Percentiles rank a stretch among this genome's conserved stretches.
Conservation (phyloP, 2,888 invertebrate genomes). For the Chaetoderma sp. region DNA sequence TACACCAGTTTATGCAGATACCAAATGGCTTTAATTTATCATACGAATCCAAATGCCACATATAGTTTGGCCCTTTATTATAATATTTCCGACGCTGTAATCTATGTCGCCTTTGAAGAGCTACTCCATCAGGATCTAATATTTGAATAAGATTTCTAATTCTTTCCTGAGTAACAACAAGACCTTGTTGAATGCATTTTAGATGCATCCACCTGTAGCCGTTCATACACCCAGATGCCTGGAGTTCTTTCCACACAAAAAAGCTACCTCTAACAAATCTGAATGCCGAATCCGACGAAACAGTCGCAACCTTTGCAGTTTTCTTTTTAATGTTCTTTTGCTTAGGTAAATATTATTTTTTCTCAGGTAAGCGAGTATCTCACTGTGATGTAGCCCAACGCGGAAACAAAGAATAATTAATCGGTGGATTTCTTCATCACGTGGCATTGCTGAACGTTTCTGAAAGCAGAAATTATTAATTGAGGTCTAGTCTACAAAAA, state of each 20-base stretch:
- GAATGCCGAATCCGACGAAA: background rate
- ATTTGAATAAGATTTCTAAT: background rate
- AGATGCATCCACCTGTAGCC: background rate
- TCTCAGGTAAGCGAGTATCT: too few relatives aligned
- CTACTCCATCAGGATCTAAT: background rate
- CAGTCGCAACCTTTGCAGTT: background rate
- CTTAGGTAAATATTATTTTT: too few relatives aligned
- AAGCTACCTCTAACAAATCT: background rate
- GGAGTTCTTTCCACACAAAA: background rate
- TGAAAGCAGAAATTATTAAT: too few relatives aligned
- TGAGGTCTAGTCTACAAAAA: too few relatives aligned
- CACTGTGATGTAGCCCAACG: too few relatives aligned
- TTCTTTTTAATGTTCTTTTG: background rate
- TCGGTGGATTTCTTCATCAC: too few relatives aligned
- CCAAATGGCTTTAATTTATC: too few relatives aligned
- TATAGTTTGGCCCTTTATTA: background rate
- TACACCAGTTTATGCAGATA: too few relatives aligned
- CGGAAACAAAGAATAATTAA: too few relatives aligned
- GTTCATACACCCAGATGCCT: background rate
- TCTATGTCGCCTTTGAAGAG: background rate
- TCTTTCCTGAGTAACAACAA: too few relatives aligned
- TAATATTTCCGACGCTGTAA: background rate
- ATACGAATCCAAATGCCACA: background rate
- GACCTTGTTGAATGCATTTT: background rate
- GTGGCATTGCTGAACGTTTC: too few relatives aligned